Evolutionary conservation across 1,140 invertebrate genomes (phyloP), one percentile per base, ranked within the genome.

Genomic region (Drosophila ohnishii): DNA sequence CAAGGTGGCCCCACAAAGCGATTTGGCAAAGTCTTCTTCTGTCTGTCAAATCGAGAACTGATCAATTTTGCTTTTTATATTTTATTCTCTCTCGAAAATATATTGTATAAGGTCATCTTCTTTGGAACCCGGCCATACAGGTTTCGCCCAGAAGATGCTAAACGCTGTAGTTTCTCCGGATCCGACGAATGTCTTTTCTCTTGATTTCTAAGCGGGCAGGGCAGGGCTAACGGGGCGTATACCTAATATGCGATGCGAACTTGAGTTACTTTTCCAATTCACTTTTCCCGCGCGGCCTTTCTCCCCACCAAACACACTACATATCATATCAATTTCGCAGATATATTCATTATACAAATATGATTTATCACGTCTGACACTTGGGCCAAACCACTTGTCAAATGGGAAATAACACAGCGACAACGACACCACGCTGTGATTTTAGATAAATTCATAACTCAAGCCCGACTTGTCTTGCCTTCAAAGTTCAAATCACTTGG

Each of bases 401-500:
- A 87, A 87, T 74, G 70, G 50, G 58, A 76, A 82, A 69, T 67
- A 84, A 62, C 70, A 72, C 75, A 72, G 58, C 80, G 80, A 84
- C 75, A 84, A 72, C 82, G 82, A 81, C 82, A 69, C 55, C 83
- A 87, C 60, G 84, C 83, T 87, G 83, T 65, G 84, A 88, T 88
- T 87, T 88, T 88, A 88, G 84, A 88, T 88, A 88, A 88, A 88
- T 86, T 86, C 84, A 86, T 86, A 86, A 83, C 83, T 86, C 75
- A 79, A 79, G 73, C 79, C 64, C 80, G 66, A 88, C 84, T 90
- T 87, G 82, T 87, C 82, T 90, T 87, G 87, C 87, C 87, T 90
- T 90, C 87, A 90, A 88, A 90, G 87, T 90, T 90, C 87, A 90
- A 90, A 90, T 90, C 76, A 90, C 76, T 88, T 88, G 76, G 72